Conservation (phyloP, 2,888 invertebrate genomes). For the Melanchra persicariae region DNA sequence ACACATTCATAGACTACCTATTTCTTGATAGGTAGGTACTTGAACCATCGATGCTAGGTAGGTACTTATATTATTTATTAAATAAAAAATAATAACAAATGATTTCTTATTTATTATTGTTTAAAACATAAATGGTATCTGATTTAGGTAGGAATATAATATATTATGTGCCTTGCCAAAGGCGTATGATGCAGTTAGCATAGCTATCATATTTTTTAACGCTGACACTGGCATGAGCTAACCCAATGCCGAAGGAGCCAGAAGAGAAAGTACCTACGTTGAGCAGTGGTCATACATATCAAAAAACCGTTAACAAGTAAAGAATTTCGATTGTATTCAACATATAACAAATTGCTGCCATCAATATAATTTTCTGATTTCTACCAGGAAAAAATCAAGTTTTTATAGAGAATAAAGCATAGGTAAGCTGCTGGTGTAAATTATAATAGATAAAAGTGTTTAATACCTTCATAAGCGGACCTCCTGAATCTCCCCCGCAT, state of each 20-base stretch:
- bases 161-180: too few species aligned
- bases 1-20: constrained; percentile 11
- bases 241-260: not conserved
- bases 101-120: not conserved
- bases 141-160: too few species aligned
- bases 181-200: too few species aligned
- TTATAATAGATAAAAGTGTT: too few species aligned
- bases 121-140: not conserved
- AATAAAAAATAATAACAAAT: not conserved
- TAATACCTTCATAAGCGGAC: constrained; percentile 89
- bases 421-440: too few species aligned
- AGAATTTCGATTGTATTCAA: constrained; percentile 5
- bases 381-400: not conserved
- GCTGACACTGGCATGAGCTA: too few species aligned
- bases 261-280: not conserved
- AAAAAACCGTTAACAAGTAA: not conserved
- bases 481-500: constrained; percentile 92
- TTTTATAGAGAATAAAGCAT: not conserved
- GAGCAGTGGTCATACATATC: not conserved
- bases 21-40: too few species aligned
- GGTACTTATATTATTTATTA: not conserved
- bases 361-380: constrained; percentile 13
- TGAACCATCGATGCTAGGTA: too few species aligned
- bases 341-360: not conserved
- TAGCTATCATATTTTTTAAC: too few species aligned